Evolutionary conservation across 2,888 invertebrate genomes (phyloP).

Genomic region (Siphlonurus alternatus): DNA sequence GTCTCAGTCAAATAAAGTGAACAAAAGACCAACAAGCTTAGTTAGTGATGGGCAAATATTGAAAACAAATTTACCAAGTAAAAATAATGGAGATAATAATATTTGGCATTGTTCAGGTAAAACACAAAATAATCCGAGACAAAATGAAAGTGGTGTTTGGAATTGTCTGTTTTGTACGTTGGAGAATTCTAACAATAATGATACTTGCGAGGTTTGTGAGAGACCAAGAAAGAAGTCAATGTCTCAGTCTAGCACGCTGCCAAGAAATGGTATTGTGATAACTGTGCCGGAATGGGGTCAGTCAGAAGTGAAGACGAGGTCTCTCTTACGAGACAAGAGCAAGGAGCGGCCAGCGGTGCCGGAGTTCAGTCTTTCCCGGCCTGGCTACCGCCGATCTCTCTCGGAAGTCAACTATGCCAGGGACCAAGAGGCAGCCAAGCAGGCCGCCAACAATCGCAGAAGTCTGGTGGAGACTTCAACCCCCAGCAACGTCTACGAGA

Average conservation of each 20-base stretch:
- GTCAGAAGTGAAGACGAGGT: slow-evolving; percentile 25
- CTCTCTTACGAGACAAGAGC: slow-evolving; percentile 2
- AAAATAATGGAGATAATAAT: slow-evolving; percentile 16
- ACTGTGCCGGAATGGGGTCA: slow-evolving; percentile 31
- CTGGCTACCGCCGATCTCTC: slow-evolving; percentile 30
- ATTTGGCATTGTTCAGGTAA: slow-evolving; percentile 24
- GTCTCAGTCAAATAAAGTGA: slow-evolving; percentile 13
- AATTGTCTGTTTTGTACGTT: slow-evolving; percentile 59
- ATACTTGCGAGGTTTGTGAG: slow-evolving; percentile 58
- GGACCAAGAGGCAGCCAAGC: slow-evolving; percentile 15
- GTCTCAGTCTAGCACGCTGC: slow-evolving; percentile 22
- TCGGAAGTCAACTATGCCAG: slow-evolving; percentile 28
- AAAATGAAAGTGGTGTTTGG: slow-evolving; percentile 37
- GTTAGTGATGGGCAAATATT: slow-evolving; percentile 13
- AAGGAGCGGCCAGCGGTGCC: slow-evolving; percentile 4
- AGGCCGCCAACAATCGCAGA: slow-evolving; percentile 22
- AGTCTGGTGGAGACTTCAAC: slow-evolving; percentile 21
- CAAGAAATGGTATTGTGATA: slow-evolving; percentile 29
- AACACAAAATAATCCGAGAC: slow-evolving; percentile 32
- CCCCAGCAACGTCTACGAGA: slow-evolving; percentile 1
- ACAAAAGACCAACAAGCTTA: slow-evolving; percentile 14
- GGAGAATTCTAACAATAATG: slow-evolving; percentile 45
- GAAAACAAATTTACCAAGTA: slow-evolving; percentile 1
- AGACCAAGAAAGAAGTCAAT: slow-evolving; percentile 34
- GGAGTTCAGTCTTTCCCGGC: slow-evolving; percentile 18